Percentiles rank a stretch among this genome's conserved stretches.
These are phyloP conservation scores for Craniophora ligustri DNA, from an alignment of 2,888 invertebrate genomes.

Conservation along the genomic window DNA sequence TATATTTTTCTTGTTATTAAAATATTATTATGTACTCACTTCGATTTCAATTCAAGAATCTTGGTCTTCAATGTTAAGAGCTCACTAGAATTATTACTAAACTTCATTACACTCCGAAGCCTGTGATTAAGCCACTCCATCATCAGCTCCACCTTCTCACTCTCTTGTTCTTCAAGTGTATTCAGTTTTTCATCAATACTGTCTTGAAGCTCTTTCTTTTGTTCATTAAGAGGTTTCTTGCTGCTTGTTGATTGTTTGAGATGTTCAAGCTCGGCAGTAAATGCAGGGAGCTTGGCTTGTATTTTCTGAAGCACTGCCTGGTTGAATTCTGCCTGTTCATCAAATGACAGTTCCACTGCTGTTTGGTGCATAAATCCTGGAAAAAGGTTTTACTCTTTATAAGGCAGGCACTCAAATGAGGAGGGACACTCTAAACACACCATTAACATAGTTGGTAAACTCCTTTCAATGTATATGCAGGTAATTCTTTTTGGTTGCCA, in stretches of 20 bases:
- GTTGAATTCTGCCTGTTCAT: constrained; percentile 82
- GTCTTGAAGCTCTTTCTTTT: constrained; percentile 72
- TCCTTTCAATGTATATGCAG: too few relatives aligned
- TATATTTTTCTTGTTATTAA: too few relatives aligned
- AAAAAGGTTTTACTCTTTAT: too few relatives aligned
- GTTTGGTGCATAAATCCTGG: constrained; percentile 78
- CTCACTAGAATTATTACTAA: constrained; percentile 73
- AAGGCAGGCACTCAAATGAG: too few relatives aligned
- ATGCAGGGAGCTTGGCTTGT: constrained; percentile 72
- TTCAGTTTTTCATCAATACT: constrained; percentile 75
- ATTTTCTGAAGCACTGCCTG: constrained; percentile 77
- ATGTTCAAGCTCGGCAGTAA: constrained; percentile 70
- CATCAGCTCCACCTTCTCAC: constrained; percentile 80
- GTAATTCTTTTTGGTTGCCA: too few relatives aligned
- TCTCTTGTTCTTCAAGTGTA: constrained; percentile 76
- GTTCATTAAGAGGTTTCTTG: constrained; percentile 61
- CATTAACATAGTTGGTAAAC: too few relatives aligned
- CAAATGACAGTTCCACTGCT: constrained; percentile 75
- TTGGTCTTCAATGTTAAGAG: constrained; percentile 75
- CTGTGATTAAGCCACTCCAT: constrained; percentile 83
- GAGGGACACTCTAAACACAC: too few relatives aligned
- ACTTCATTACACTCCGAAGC: constrained; percentile 70
- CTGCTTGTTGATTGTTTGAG: constrained; percentile 59
- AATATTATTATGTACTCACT: constrained; percentile 66
- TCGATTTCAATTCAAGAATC: constrained; percentile 81